Percentiles rank a stretch among this genome's conserved stretches.
Evolutionary conservation across 2,797 vertebrate genomes (phyloP).

Genomic region (Clarias pachynema): DNA sequence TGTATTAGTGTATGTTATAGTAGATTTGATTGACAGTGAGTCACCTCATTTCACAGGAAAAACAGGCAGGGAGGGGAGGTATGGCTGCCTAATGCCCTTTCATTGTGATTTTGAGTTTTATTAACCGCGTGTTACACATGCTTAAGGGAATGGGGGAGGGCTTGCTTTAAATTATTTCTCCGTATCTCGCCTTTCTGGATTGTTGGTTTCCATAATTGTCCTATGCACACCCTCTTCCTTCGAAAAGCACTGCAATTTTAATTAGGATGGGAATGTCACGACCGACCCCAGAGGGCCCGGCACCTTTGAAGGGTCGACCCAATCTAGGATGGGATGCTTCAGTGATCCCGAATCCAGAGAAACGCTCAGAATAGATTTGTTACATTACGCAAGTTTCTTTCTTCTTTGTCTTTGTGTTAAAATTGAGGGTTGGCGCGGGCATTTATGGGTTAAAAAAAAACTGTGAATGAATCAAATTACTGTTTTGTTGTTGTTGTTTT

Average conservation of each 20-base stretch:
- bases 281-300: slow-evolving; percentile 67
- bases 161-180: slow-evolving; percentile 82
- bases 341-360: slow-evolving; percentile 42
- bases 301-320: slow-evolving; percentile 64
- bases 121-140: slow-evolving; percentile 72
- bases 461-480: background rate
- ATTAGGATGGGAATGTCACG: slow-evolving; percentile 73
- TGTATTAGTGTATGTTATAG: background rate
- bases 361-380: slow-evolving; percentile 10
- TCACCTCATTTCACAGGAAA: slow-evolving; percentile 47
- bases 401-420: background rate
- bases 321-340: slow-evolving; percentile 57
- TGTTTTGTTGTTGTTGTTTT: background rate
- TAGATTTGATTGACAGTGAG: slow-evolving; percentile 33
- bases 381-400: background rate
- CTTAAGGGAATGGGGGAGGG: slow-evolving; percentile 49
- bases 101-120: slow-evolving; percentile 68
- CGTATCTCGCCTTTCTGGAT: slow-evolving; percentile 87
- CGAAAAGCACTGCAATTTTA: slow-evolving; percentile 68
- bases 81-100: slow-evolving; percentile 72
- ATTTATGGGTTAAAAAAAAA: background rate
- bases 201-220: slow-evolving; percentile 94
- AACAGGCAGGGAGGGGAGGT: slow-evolving; percentile 73
- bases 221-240: slow-evolving; percentile 63
- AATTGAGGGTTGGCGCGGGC: background rate